A percentile compares a stretch with the other conserved stretches of the same genome.
Evolutionary conservation across 2,113 vertebrate species (phyloP).

Genomic region (Periophthalmodon schlosseri): DNA sequence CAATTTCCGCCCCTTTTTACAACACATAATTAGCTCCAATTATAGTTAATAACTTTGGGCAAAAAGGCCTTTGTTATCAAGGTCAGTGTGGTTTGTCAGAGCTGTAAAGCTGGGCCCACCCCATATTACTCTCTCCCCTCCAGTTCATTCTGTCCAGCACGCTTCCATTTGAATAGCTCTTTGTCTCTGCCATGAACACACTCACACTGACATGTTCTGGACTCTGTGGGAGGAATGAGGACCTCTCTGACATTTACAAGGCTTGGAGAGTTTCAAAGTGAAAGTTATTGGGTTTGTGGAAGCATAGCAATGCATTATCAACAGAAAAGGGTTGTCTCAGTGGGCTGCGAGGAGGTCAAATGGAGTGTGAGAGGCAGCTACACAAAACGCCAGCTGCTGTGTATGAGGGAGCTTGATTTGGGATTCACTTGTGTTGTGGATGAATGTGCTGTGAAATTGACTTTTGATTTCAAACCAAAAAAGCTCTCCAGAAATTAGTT

Average conservation of each 20-base stretch:
- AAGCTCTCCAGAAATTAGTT: slow-evolving; percentile 18
- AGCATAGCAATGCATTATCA: slow-evolving; percentile 17
- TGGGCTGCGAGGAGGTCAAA: slow-evolving; percentile 21
- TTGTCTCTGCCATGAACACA: slow-evolving; percentile 7
- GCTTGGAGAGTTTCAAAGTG: slow-evolving; percentile 22
- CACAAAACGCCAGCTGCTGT: background rate
- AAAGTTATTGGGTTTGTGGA: background rate
- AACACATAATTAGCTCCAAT: slow-evolving; percentile 65
- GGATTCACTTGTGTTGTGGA: slow-evolving; percentile 1
- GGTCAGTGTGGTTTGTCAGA: slow-evolving; percentile 63
- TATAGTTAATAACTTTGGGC: slow-evolving; percentile 63
- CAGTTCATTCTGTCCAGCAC: slow-evolving; percentile 57
- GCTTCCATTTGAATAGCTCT: slow-evolving; percentile 12
- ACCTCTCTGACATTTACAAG: slow-evolving; percentile 8
- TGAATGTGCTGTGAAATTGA: slow-evolving; percentile 39
- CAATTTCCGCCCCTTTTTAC: slow-evolving; percentile 59
- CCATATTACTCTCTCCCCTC: slow-evolving; percentile 43
- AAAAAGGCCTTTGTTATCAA: slow-evolving; percentile 59
- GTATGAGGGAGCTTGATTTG: slow-evolving; percentile 18
- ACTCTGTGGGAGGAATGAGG: slow-evolving; percentile 13
- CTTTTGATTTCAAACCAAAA: slow-evolving; percentile 25
- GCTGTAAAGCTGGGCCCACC: slow-evolving; percentile 48
- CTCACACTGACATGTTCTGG: slow-evolving; percentile 4
- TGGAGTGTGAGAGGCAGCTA: slow-evolving; percentile 12
- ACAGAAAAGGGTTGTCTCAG: background rate